Evolutionary conservation across 2,888 invertebrate genomes (phyloP).

Genomic region (Mimas tiliae): DNA sequence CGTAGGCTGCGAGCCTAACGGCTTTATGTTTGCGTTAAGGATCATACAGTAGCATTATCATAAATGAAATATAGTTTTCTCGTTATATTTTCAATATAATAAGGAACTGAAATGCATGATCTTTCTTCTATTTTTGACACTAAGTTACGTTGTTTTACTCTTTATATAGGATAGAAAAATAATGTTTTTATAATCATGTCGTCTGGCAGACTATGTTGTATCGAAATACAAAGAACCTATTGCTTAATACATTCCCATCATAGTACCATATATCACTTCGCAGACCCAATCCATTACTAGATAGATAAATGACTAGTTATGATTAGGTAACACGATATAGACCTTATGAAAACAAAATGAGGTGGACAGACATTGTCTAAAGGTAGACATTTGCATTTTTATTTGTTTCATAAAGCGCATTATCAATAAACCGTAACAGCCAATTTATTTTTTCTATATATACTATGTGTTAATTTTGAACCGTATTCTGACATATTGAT

Average conservation of each 20-base stretch:
- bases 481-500: conserved; percentile 45
- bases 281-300: too few relatives aligned
- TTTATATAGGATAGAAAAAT: too few relatives aligned
- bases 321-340: too few relatives aligned
- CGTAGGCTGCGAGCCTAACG: conserved; percentile 14
- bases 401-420: neutral
- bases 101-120: neutral
- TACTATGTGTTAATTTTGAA: conserved; percentile 30
- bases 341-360: neutral
- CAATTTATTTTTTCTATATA: neutral
- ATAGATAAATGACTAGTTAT: too few relatives aligned
- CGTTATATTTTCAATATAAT: neutral
- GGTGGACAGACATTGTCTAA: neutral
- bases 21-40: conserved; percentile 21
- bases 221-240: too few relatives aligned
- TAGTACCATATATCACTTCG: too few relatives aligned
- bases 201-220: too few relatives aligned
- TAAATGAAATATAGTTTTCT: neutral
- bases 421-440: neutral
- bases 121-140: too few relatives aligned
- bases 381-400: conserved; percentile 10
- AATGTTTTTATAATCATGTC: too few relatives aligned
- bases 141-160: too few relatives aligned
- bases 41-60: conserved; percentile 22
- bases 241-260: too few relatives aligned